Evolutionary conservation across 2,113 vertebrate species (phyloP).

Genomic region (Cyphomyrus plagiostoma): DNA sequence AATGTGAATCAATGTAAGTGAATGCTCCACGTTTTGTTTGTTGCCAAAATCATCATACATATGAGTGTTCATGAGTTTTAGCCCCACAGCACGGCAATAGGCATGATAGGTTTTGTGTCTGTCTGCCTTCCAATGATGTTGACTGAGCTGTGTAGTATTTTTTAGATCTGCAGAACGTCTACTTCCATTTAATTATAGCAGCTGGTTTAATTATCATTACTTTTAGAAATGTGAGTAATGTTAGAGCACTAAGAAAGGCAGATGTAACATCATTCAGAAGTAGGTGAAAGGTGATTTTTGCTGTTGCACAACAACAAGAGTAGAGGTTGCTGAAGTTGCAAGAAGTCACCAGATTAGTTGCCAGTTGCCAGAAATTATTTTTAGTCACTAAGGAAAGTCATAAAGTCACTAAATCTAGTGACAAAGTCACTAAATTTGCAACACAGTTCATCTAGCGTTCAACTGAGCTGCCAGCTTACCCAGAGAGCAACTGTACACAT

Average conservation of each 20-base stretch:
- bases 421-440: background rate
- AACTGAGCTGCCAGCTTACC: background rate
- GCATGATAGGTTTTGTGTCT: too few species aligned
- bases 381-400: background rate
- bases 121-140: background rate
- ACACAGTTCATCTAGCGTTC: background rate
- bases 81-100: too few species aligned
- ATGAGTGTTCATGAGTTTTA: background rate
- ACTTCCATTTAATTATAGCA: background rate
- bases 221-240: background rate
- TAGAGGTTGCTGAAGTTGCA: background rate
- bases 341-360: background rate
- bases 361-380: background rate
- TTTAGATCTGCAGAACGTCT: background rate
- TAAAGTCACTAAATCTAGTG: background rate
- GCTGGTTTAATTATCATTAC: background rate
- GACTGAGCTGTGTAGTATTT: background rate
- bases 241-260: background rate
- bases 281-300: background rate
- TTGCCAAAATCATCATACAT: background rate
- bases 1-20: background rate
- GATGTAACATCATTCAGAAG: background rate
- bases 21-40: background rate
- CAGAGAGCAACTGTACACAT: background rate
- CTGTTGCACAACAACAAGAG: background rate